A percentile compares a stretch with the other conserved stretches of the same genome.
phyloP scores from a whole-genome alignment of 2,113 vertebrate species.

The Pardalotus punctatus region DNA sequence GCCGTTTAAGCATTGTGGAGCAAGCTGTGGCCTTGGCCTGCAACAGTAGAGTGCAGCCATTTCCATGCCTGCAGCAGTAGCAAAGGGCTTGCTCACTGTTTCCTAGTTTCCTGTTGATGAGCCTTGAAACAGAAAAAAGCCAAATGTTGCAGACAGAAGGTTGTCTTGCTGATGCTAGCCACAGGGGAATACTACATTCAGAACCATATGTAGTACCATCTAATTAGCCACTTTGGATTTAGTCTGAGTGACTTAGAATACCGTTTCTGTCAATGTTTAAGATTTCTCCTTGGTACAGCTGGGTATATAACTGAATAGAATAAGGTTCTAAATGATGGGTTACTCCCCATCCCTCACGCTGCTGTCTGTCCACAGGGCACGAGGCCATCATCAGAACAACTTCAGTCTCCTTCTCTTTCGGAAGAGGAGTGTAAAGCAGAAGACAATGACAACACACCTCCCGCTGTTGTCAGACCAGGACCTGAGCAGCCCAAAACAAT shows the following conservation, averaged over 20 bases:
- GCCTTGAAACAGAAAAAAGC: not conserved
- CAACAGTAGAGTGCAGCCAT: too few species aligned
- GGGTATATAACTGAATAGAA: not conserved
- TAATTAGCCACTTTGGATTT: not conserved
- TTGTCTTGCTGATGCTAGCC: not conserved
- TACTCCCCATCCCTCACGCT: not conserved
- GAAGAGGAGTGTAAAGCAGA: slow-evolving; percentile 90
- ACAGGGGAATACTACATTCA: not conserved
- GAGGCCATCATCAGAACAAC: slow-evolving; percentile 92
- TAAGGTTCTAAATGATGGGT: not conserved
- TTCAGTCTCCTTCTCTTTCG: slow-evolving; percentile 89
- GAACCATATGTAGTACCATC: not conserved
- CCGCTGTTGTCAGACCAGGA: slow-evolving; percentile 90
- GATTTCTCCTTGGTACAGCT: not conserved
- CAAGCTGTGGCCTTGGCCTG: not conserved
- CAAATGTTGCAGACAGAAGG: not conserved
- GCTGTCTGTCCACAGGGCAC: slow-evolving; percentile 75
- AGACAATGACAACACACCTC: slow-evolving; percentile 88
- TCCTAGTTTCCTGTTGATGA: not conserved
- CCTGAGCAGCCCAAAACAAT: slow-evolving; percentile 97
- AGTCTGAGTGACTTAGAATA: not conserved
- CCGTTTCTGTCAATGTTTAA: not conserved
- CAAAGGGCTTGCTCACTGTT: not conserved
- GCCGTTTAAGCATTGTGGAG: not conserved
- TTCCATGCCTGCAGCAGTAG: not conserved